Base-by-base conservation (phyloP, 2,888 invertebrate species). In the Rhogogaster chlorosoma region DNA sequence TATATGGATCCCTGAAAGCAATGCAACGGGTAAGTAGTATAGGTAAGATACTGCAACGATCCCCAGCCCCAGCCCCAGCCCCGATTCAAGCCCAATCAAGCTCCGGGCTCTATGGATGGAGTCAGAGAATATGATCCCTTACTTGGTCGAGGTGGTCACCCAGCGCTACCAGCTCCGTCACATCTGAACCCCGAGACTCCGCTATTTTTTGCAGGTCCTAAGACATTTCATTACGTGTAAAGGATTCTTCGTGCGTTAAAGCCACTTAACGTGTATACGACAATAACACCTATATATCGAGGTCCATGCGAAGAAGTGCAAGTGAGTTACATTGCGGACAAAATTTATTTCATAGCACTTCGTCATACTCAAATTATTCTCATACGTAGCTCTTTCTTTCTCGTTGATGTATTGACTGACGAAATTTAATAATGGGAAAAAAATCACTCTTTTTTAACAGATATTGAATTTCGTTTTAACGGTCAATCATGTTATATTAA, bases 81-180 rank as follows among this genome's bases (percentile, higher is more conserved):
- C 71, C 42, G 57, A 82, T 85, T 70, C 80, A 82, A 82, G 61
- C 84, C 84, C 84, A 82, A 83, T 29, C 18, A 83, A 85, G 84
- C 84, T 64, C 49, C 77, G 75, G 77, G 84, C 84, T 78, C 36
- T 84, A 84, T 38, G 78, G 67, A 84, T 84, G 77, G 78, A 82
- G 84, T 83, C 84, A 82, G 85, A 85, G 85, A 85, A 18, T 84
- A 61, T 73, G 85, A 84, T 87, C 85, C 42, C 97, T 97, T 97
- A 97, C 97, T 97, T 97, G 97, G 94, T 97, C 97, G 94, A 97
- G 95, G 92, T 96, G 96, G 94, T 97, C 97, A 93, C 97, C 96
- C 94, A 97, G 95, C 92, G 94, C 95, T 93, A 96, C 95, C 93
- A 97, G 95, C 93, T 96, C 96, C 94, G 95, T 95, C 94, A 97